Base-by-base conservation (phyloP, 1,140 invertebrate genomes). In the Platyscapa corneri region DNA sequence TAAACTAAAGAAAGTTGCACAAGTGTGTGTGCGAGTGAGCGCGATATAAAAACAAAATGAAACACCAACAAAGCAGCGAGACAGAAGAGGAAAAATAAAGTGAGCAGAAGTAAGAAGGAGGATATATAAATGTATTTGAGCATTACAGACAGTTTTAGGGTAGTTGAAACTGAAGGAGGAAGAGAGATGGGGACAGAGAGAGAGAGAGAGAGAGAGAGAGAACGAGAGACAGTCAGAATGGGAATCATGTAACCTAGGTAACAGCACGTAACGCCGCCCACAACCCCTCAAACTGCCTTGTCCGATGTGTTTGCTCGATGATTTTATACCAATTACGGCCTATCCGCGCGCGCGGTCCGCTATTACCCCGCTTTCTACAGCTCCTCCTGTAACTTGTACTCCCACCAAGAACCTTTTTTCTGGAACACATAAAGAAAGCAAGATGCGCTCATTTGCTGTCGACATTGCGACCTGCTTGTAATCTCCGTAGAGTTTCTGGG, bases 321-420 rank as follows among this genome's bases (percentile, higher is more conserved):
- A 93, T 93, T 92, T 93, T 92, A 92, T 93, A 92, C 92, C 93
- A 93, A 93, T 93, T 93, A 93, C 90, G 91, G 91, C 90, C 91
- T 93, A 92, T 91, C 90, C 90, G 86, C 88, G 87, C 89, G 89
- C 89, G 90, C 90, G 88, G 88, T 90, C 87, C 88, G 76, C 82
- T 87, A 87, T 87, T 86, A 83, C 87, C 84, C 67, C 70, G n/a
- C 85, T 84, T 79, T 86, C 82, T 87, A 86, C 86, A 82, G 77
- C 86, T 79, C 64, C 70, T 32, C 75, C 75, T 74, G 37, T 74
- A 74, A 74, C 23, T 56, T 49, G 1, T 34, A 77, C 75, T 53
- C 75, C 75, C 75, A 56, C 75, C 75, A n/a, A 16, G 27, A 53
- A 1, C 0, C 16, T 77, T 77, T 53, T 77, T 53, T 53, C 30